Percentiles rank a stretch among this genome's conserved stretches.
phyloP scores from a whole-genome alignment of 2,888 invertebrate genomes.

The Melanostoma scalare region DNA sequence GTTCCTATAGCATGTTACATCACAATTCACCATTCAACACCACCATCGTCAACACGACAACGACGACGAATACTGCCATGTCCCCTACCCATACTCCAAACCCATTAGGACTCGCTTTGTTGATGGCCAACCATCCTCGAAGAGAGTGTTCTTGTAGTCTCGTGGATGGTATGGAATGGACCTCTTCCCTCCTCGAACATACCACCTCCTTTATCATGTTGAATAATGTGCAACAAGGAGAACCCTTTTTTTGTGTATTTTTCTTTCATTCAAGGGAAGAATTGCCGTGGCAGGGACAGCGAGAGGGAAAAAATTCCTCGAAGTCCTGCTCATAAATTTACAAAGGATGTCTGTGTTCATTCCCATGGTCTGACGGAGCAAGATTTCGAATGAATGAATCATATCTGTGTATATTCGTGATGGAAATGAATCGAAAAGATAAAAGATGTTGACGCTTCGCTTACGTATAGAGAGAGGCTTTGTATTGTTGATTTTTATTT shows the following conservation, averaged over 20 bases:
- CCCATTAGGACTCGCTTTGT: conserved; percentile 71
- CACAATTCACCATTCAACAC: conserved; percentile 58
- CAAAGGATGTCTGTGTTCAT: conserved; percentile 62
- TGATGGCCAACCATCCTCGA: conserved; percentile 69
- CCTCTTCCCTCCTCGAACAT: conserved; percentile 16
- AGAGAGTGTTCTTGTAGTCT: conserved; percentile 66
- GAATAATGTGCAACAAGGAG: conserved; percentile 58
- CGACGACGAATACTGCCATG: background rate
- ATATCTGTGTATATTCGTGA: conserved; percentile 23
- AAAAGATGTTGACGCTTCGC: conserved; percentile 11
- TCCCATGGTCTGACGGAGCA: conserved; percentile 41
- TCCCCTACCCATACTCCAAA: background rate
- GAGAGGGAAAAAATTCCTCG: conserved; percentile 39
- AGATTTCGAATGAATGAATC: conserved; percentile 13
- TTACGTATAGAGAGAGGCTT: background rate
- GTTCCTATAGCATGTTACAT: conserved; percentile 67
- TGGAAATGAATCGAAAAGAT: conserved; percentile 41
- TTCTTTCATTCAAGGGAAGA: conserved; percentile 29
- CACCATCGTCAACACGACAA: conserved; percentile 39
- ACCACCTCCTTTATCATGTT: background rate
- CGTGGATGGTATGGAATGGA: conserved; percentile 50
- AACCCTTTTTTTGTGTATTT: conserved; percentile 33
- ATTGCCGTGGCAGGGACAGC: background rate
- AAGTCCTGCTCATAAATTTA: conserved; percentile 60
- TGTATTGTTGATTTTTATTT: background rate